Conservation (phyloP, 1,140 invertebrate species). For the Drosophila pachea region DNA sequence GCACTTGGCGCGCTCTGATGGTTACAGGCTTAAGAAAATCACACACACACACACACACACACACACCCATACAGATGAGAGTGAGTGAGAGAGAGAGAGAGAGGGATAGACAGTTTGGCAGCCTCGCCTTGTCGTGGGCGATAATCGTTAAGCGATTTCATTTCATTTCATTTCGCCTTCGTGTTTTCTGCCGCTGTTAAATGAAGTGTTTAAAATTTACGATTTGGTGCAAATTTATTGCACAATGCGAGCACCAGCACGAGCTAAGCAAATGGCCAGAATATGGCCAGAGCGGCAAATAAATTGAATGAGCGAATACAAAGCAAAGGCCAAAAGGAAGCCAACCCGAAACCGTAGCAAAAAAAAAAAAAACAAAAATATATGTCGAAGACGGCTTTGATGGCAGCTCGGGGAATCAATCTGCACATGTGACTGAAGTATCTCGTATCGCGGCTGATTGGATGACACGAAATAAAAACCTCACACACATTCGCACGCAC, state of each 20-base stretch:
- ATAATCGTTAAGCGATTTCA: conserved; percentile 70
- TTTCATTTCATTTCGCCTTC: conserved; percentile 28
- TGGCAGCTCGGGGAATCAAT: conserved; percentile 68
- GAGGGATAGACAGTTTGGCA: no score
- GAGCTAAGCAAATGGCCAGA: conserved; percentile 16
- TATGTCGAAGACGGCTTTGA: conserved; percentile 47
- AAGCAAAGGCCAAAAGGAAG: not conserved
- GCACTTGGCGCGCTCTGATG: not conserved
- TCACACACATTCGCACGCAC: conserved; percentile 36
- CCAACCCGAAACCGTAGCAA: not conserved
- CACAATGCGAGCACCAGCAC: conserved; percentile 21
- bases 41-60: conserved; percentile 2
- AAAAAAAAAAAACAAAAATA: conserved; percentile 4
- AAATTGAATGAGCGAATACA: conserved; percentile 12
- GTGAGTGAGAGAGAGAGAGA: not conserved
- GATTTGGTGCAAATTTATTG: conserved; percentile 61
- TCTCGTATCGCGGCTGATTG: conserved; percentile 50
- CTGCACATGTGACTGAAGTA: conserved; percentile 44
- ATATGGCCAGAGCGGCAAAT: conserved; percentile 18
- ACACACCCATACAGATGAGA: not conserved
- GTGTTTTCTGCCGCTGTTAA: conserved; percentile 48
- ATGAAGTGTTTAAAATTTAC: conserved; percentile 73
- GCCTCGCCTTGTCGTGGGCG: conserved; percentile 33
- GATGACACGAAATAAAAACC: conserved; percentile 67
- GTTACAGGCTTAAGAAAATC: conserved; percentile 11